A percentile compares a stretch with the other conserved stretches of the same genome.
Evolutionary conservation across 2,113 vertebrate genomes (phyloP).

Genomic region (Elephantulus edwardii): DNA sequence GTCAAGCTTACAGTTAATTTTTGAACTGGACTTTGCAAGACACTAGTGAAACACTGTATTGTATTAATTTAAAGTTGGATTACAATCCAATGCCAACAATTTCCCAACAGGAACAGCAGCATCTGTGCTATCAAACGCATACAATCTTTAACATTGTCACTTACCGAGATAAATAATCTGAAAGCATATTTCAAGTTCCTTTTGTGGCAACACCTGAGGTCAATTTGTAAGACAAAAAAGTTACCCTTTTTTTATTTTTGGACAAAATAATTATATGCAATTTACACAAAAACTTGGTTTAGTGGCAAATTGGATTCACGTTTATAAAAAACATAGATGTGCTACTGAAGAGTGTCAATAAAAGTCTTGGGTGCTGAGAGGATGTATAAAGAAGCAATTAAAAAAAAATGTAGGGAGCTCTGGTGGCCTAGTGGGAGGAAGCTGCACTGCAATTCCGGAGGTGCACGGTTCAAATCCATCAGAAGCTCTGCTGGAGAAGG

Average conservation of each 20-base stretch:
- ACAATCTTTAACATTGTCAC: constrained; percentile 9
- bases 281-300: constrained; percentile 36
- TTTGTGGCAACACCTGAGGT: background rate
- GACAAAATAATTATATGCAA: constrained; percentile 45
- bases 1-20: background rate
- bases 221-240: background rate
- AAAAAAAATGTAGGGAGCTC: too few species aligned
- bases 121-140: constrained; percentile 5
- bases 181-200: constrained; percentile 6
- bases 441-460: too few species aligned
- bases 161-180: background rate
- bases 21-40: constrained; percentile 18
- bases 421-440: too few species aligned
- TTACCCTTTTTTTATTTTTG: too few species aligned
- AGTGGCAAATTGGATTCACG: constrained; percentile 27
- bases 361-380: background rate
- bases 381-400: constrained; percentile 50
- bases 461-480: too few species aligned
- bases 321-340: background rate
- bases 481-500: too few species aligned
- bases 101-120: constrained; percentile 46
- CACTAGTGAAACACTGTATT: background rate
- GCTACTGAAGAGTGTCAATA: background rate
- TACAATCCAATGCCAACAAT: background rate
- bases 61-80: background rate